Conservation (phyloP, 2,797 vertebrate species). For the Aphelocoma californica region DNA sequence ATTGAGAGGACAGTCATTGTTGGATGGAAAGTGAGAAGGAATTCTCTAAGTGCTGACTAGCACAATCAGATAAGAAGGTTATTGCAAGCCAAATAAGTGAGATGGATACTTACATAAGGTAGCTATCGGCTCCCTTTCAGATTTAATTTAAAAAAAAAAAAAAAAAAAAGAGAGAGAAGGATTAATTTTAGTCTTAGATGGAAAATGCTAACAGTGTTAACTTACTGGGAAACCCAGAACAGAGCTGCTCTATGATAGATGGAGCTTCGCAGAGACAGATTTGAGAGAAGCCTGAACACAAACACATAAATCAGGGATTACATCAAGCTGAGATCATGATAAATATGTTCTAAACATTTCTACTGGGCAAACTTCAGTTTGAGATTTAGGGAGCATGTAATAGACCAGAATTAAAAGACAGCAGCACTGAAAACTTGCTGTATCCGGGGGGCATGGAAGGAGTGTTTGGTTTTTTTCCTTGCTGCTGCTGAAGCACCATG, state of each 20-base stretch:
- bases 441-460: background rate
- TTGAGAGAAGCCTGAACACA: conserved; percentile 54
- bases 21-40: background rate
- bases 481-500: background rate
- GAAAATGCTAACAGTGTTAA: background rate
- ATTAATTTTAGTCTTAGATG: background rate
- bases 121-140: background rate
- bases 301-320: conserved; percentile 67
- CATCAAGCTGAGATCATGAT: conserved; percentile 63
- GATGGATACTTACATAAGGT: background rate
- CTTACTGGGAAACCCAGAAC: conserved; percentile 9
- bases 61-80: background rate
- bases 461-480: background rate
- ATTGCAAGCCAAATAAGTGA: background rate
- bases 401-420: conserved; percentile 58
- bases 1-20: background rate
- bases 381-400: conserved; percentile 26
- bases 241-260: conserved; percentile 47
- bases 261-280: conserved; percentile 53
- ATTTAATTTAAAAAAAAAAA: background rate
- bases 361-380: conserved; percentile 44
- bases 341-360: conserved; percentile 63
- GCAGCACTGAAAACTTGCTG: conserved; percentile 27
- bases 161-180: background rate
- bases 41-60: background rate